phyloP scores from a whole-genome alignment of 2,888 invertebrate species.

The Polydrusus cervinus region DNA sequence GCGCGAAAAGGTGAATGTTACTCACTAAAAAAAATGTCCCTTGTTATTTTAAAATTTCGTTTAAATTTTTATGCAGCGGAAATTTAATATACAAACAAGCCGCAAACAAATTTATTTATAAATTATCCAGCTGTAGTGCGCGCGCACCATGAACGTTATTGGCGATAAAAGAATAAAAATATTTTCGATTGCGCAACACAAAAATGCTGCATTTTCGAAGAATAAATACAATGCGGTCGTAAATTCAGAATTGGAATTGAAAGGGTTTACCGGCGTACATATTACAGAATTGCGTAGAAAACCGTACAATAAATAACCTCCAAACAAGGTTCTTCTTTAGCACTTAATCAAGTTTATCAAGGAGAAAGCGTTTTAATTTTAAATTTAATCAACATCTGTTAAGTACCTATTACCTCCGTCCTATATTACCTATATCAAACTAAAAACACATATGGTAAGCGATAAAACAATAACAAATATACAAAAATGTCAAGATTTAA shows the following conservation, averaged over 20 bases:
- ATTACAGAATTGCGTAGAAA: background rate
- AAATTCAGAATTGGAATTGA: background rate
- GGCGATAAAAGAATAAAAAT: slow-evolving; percentile 61
- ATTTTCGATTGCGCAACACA: slow-evolving; percentile 62
- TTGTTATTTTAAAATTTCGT: background rate
- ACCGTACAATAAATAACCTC: background rate
- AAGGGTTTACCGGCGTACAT: background rate
- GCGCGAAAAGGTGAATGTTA: background rate
- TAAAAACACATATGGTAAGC: background rate
- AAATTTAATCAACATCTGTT: slow-evolving; percentile 29
- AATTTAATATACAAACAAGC: slow-evolving; percentile 25
- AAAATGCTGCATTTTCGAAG: slow-evolving; percentile 59
- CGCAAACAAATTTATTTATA: slow-evolving; percentile 50
- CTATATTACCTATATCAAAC: background rate
- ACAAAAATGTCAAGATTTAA: slow-evolving; percentile 3
- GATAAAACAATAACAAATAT: slow-evolving; percentile 9
- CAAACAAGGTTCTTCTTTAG: slow-evolving; percentile 4
- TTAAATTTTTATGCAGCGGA: slow-evolving; percentile 10
- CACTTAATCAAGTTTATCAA: slow-evolving; percentile 19
- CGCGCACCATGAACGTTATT: slow-evolving; percentile 59
- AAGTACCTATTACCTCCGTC: background rate
- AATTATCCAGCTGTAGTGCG: slow-evolving; percentile 49
- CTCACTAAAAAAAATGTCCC: background rate
- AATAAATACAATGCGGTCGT: slow-evolving; percentile 26
- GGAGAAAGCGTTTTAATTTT: slow-evolving; percentile 26